Percentiles rank a stretch among this genome's conserved stretches.
Conservation (phyloP, 2,888 invertebrate species). For the Troilus luridus region DNA sequence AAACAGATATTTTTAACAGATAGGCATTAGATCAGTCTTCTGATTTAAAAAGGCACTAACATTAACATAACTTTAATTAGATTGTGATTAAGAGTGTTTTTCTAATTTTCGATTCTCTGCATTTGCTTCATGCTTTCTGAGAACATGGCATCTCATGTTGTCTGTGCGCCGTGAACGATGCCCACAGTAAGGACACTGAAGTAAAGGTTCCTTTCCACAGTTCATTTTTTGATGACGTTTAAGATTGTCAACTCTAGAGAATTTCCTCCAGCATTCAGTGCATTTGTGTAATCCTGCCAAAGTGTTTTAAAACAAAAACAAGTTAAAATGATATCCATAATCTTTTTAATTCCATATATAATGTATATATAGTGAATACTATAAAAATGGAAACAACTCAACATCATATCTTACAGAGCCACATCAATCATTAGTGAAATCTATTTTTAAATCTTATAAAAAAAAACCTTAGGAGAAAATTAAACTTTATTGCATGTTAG, state of each 20-base stretch:
- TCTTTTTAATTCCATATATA: not conserved
- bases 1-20: not conserved
- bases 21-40: slow-evolving; percentile 17
- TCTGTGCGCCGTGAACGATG: slow-evolving; percentile 52
- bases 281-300: slow-evolving; percentile 40
- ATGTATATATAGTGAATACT: not conserved
- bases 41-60: not conserved
- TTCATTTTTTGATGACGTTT: slow-evolving; percentile 60
- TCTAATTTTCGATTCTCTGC: slow-evolving; percentile 24
- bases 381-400: not conserved
- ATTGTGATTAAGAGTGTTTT: not conserved
- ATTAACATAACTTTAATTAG: not conserved
- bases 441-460: not conserved
- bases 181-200: slow-evolving; percentile 57
- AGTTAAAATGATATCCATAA: not conserved
- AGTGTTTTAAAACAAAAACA: slow-evolving; percentile 30
- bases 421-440: not conserved
- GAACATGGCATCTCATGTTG: slow-evolving; percentile 55
- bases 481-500: not conserved
- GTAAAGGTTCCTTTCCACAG: slow-evolving; percentile 59
- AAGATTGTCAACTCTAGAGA: slow-evolving; percentile 58
- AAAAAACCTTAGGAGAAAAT: not conserved
- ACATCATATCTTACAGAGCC: not conserved
- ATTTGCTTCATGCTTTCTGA: slow-evolving; percentile 54
- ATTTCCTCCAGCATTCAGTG: slow-evolving; percentile 60